Base-by-base conservation (phyloP, 1,140 invertebrate species). In the Temnothorax nylanderi region DNA sequence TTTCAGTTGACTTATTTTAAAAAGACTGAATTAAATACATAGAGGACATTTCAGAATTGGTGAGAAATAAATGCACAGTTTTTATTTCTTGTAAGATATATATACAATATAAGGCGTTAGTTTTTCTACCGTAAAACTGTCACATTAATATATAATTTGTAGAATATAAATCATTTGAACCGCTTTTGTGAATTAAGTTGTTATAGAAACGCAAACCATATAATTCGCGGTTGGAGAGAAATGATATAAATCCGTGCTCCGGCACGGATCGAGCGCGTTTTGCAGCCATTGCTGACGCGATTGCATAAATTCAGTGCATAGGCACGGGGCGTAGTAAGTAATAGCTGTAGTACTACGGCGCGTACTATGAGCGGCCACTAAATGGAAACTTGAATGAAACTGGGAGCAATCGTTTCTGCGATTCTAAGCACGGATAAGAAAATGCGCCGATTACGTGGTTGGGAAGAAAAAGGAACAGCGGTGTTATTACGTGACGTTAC, bases 361-460 rank as follows among this genome's bases (percentile, higher is more conserved):
- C 86, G 88, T 89, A 86, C 88, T 91, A 89, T 82, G 86, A 87
- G 74, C 51, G 90, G 75, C 87, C 75, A 77, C 78, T 91, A 91
- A 91, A 91, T 91, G 88, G 88, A 91, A 91, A 91, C 88, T 81
- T 92, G 91, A 92, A 92, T 92, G 92, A 91, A 92, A 78, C 87
- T 77, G 51, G 76, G 44, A 64, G 89, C 85, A 89, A 84, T 77
- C 51, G 89, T 91, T 91, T 91, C 85, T 89, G 89, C 85, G 90
- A 92, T 92, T 92, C 90, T 87, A 89, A 87, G 80, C 87, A 75
- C 60, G 91, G 91, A 91, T 92, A 92, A 92, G 91, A 82, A 89
- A 89, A 88, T 75, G 86, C 87, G 71, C 69, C 88, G 89, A 86
- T 88, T 90, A 91, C 82, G 90, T 76, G 85, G 78, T 60, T 44